A percentile compares a stretch with the other conserved stretches of the same genome.
phyloP scores from a whole-genome alignment of 2,797 vertebrate genomes.

The Cuculus canorus region DNA sequence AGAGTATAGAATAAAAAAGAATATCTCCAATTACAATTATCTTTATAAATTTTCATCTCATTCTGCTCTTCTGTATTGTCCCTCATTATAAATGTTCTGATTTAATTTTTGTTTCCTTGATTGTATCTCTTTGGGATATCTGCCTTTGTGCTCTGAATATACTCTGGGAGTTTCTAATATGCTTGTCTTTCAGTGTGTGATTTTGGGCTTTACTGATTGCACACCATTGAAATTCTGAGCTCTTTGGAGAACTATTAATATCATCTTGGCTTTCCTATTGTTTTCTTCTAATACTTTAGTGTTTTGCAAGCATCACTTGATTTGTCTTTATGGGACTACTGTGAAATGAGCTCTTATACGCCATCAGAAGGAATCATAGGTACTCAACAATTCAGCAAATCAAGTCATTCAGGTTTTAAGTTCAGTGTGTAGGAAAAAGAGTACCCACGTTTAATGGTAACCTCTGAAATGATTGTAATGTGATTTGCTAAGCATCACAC shows the following conservation, averaged over 20 bases:
- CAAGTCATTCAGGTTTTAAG: background rate
- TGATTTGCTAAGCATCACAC: background rate
- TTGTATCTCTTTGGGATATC: background rate
- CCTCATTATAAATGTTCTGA: background rate
- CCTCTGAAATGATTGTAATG: background rate
- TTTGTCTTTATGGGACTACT: background rate
- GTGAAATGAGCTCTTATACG: background rate
- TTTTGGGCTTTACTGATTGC: background rate
- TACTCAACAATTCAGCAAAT: background rate
- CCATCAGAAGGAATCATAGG: background rate
- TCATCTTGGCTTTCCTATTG: background rate
- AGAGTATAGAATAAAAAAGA: background rate
- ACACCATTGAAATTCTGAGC: background rate
- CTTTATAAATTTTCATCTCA: background rate
- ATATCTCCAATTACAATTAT: background rate
- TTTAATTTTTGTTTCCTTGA: background rate
- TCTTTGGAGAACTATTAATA: background rate
- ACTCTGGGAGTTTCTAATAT: background rate
- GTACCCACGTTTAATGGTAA: background rate
- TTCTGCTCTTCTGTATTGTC: background rate
- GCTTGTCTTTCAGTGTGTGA: background rate
- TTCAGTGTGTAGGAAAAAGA: background rate
- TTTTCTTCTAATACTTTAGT: background rate
- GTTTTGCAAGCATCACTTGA: background rate
- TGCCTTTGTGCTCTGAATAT: background rate